Base-by-base conservation (phyloP, 2,797 vertebrate genomes). In the Sphenopsis melanotis region DNA sequence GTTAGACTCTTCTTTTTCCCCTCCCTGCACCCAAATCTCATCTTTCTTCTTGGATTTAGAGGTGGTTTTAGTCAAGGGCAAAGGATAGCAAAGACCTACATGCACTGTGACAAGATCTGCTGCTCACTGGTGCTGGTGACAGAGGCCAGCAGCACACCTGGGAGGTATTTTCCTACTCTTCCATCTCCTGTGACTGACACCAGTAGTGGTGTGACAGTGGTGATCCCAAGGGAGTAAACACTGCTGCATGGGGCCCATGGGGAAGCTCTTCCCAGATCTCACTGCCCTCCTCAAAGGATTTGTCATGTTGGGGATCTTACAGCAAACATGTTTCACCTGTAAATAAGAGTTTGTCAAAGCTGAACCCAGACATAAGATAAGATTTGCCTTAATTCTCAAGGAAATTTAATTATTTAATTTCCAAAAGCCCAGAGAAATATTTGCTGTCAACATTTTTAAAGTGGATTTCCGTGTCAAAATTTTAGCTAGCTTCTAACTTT, bases 231-330 rank as follows among this genome's bases (percentile, higher is more conserved):
- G 32, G 57, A 82, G 41, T 41, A 93, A 53, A 29, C 52, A n/a
- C 10, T 17, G 17, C 12, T 70, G 20, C 1, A 0, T 26, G n/a
- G 6, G 19, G 27, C 21, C 61, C 39, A 14, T 2, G 14, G 44
- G 47, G 22, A 74, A 49, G 44, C 23, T 55, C 65, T 69, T 82
- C 47, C 77, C 55, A 84, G 60, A 24, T 8, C 37, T 24, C 30
- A 13, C 39, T 76, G 36, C n/a, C 26, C 1, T 80, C 55, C 55
- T 68, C 60, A 15, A 34, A 77, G 76, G 47, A 61, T 11, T 47
- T 15, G 12, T 52, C 68, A 56, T 0, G 0, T 3, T 53, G 59
- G 15, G 15, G 21, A 13, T 44, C 53, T 83, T 53, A 36, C 20
- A 74, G 42, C n/a, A 75, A 34, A 50, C 41, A 9, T 2, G 3